These are phyloP conservation scores for Nomada lathburiana DNA, from an alignment of 2,888 invertebrate genomes.

Conservation along the genomic window DNA sequence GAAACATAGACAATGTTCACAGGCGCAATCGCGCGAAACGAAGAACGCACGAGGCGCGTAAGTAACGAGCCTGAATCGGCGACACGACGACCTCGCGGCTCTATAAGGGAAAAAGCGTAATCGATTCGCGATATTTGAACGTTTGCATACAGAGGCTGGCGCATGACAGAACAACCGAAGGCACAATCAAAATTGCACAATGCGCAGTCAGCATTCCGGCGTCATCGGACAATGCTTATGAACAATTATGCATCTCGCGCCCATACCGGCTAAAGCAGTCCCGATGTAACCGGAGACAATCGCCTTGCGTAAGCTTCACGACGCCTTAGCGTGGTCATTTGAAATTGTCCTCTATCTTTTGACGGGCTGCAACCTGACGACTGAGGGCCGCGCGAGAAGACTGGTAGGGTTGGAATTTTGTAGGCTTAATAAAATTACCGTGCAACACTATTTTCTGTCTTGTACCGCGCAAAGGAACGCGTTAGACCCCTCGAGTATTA, in stretches of 20 bases:
- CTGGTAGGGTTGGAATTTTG: background rate
- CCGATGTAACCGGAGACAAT: constrained; percentile 13
- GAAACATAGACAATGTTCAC: no score
- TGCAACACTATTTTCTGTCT: background rate
- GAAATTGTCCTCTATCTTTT: background rate
- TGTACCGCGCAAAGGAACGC: background rate
- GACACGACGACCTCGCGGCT: background rate
- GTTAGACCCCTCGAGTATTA: background rate
- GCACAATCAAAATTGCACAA: constrained; percentile 67
- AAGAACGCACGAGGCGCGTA: background rate
- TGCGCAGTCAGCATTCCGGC: constrained; percentile 54
- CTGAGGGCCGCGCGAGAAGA: background rate
- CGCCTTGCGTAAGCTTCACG: background rate
- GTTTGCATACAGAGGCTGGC: constrained; percentile 13
- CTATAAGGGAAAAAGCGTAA: background rate
- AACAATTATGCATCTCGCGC: constrained; percentile 64
- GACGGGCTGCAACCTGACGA: background rate
- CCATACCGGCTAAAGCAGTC: constrained; percentile 23
- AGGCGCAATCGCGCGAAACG: background rate
- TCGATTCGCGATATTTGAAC: constrained; percentile 29
- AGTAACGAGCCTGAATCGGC: background rate
- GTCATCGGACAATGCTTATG: constrained; percentile 66
- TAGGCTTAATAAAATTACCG: background rate
- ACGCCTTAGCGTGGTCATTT: background rate
- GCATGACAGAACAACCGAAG: constrained; percentile 36